A percentile compares a stretch with the other conserved stretches of the same genome.
phyloP scores from a whole-genome alignment of 2,888 invertebrate genomes.

The Epiblema foenella region DNA sequence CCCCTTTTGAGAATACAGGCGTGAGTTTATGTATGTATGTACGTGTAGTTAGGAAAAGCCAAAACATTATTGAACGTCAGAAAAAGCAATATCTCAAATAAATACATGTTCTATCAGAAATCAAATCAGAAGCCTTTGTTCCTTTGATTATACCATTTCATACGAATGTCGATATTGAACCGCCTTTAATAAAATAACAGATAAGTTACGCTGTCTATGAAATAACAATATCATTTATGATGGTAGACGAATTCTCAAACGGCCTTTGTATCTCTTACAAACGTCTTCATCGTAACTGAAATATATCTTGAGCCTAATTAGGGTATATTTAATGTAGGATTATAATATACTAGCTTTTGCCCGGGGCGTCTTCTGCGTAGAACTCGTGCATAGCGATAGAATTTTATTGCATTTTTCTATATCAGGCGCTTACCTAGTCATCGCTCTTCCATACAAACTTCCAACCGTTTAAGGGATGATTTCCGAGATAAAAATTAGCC shows the following conservation, averaged over 20 bases:
- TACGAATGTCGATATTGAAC: slow-evolving; percentile 21
- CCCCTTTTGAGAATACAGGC: no score
- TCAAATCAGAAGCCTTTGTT: slow-evolving; percentile 27
- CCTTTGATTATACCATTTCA: slow-evolving; percentile 18
- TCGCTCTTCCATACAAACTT: no score
- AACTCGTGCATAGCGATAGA: no score
- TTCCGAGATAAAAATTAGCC: no score
- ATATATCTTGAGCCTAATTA: background rate
- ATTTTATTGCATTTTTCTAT: no score
- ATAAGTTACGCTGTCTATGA: slow-evolving; percentile 7
- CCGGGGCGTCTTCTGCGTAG: no score
- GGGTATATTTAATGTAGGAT: background rate
- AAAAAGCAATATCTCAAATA: slow-evolving; percentile 24
- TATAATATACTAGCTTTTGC: no score
- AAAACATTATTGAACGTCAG: slow-evolving; percentile 11
- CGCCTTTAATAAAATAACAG: slow-evolving; percentile 33
- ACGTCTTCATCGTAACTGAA: slow-evolving; percentile 1
- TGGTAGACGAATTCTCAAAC: slow-evolving; percentile 11
- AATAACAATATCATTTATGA: slow-evolving; percentile 26
- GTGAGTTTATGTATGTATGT: no score
- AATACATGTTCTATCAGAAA: slow-evolving; percentile 34
- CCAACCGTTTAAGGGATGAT: no score
- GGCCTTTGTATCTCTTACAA: background rate
- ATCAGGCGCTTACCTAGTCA: no score
- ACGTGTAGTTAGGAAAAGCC: background rate